Conservation (phyloP, 1,140 invertebrate species). For the Apis laboriosa region DNA sequence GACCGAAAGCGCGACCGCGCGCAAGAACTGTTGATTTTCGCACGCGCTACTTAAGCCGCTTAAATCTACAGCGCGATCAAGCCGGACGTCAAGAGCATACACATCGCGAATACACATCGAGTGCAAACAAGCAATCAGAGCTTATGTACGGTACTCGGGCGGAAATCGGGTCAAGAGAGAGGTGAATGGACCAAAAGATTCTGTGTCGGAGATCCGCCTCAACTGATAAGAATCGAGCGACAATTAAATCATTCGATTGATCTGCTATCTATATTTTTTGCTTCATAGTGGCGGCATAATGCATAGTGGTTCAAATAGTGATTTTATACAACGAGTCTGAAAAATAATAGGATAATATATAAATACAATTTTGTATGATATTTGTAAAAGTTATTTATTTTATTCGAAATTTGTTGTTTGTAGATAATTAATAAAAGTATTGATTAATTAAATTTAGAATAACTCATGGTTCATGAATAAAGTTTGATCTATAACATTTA, state of each 20-base stretch:
- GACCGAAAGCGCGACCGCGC: not conserved
- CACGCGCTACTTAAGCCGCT: not conserved
- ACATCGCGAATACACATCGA: not conserved
- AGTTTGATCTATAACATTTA: too few relatives aligned
- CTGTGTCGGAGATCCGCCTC: slow-evolving; percentile 55
- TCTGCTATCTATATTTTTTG: not conserved
- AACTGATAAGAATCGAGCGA: slow-evolving; percentile 45
- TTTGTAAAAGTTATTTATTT: too few relatives aligned
- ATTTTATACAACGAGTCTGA: too few relatives aligned
- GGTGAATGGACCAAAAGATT: slow-evolving; percentile 72
- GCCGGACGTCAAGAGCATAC: slow-evolving; percentile 15
- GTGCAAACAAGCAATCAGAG: slow-evolving; percentile 4
- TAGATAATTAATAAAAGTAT: too few relatives aligned
- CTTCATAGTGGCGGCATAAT: not conserved
- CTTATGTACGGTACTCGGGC: slow-evolving; percentile 37
- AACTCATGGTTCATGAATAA: too few relatives aligned
- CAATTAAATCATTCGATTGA: slow-evolving; percentile 34
- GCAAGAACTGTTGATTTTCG: not conserved
- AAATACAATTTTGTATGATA: too few relatives aligned
- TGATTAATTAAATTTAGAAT: too few relatives aligned
- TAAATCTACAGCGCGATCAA: slow-evolving; percentile 4
- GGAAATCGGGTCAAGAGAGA: slow-evolving; percentile 70
- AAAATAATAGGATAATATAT: too few relatives aligned
- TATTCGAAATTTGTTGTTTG: too few relatives aligned
- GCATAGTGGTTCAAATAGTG: too few relatives aligned